phyloP scores from a whole-genome alignment of 2,113 vertebrate genomes.

The Clarias magur region DNA sequence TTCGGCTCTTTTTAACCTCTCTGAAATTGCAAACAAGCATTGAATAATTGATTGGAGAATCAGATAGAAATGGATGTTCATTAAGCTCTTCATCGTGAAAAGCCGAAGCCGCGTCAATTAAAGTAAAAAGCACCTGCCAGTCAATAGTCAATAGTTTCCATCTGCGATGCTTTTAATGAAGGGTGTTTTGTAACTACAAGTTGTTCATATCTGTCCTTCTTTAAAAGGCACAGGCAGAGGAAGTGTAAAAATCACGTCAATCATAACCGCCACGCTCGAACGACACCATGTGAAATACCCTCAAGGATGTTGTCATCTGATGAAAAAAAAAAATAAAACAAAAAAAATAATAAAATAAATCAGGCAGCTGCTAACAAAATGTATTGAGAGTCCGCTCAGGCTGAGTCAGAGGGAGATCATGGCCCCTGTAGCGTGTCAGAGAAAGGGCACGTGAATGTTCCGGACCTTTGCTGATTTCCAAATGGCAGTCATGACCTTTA shows the following conservation, averaged over 20 bases:
- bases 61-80: slow-evolving; percentile 31
- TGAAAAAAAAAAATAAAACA: not conserved
- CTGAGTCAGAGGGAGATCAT: slow-evolving; percentile 33
- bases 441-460: slow-evolving; percentile 53
- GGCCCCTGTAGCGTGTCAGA: slow-evolving; percentile 51
- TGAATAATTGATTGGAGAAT: slow-evolving; percentile 28
- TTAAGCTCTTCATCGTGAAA: slow-evolving; percentile 21
- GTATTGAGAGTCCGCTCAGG: slow-evolving; percentile 45
- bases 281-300: slow-evolving; percentile 17
- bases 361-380: not conserved
- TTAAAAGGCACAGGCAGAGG: slow-evolving; percentile 14
- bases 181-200: slow-evolving; percentile 33
- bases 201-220: slow-evolving; percentile 14
- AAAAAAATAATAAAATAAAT: not conserved
- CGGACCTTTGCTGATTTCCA: slow-evolving; percentile 51
- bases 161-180: slow-evolving; percentile 37
- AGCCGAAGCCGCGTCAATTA: slow-evolving; percentile 1
- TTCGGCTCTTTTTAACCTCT: slow-evolving; percentile 25
- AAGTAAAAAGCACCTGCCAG: slow-evolving; percentile 11
- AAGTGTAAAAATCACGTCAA: slow-evolving; percentile 12
- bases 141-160: slow-evolving; percentile 15
- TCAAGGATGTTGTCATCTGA: slow-evolving; percentile 11
- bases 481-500: slow-evolving; percentile 55
- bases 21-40: slow-evolving; percentile 39
- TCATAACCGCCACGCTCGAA: slow-evolving; percentile 16